Percentiles rank a stretch among this genome's conserved stretches.
Evolutionary conservation across 23 tunicate species (phyloP).

Genomic region (Aplidium turbinatum): DNA sequence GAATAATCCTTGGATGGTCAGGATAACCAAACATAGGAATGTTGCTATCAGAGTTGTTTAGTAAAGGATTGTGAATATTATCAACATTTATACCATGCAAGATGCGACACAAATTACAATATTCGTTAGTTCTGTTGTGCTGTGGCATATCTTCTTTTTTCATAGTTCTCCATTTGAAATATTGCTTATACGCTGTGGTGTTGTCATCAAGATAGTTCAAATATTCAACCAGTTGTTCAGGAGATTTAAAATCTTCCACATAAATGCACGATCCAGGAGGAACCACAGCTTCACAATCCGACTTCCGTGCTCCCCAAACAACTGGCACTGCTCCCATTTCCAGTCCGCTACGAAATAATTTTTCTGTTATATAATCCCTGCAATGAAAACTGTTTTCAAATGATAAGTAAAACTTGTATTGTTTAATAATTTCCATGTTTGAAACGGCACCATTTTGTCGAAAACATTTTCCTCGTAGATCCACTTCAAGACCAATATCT

Average conservation of each 20-base stretch:
- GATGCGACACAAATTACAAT: slow-evolving; percentile 22
- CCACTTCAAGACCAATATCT: slow-evolving; percentile 21
- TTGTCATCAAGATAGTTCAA: slow-evolving; percentile 43
- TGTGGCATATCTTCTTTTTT: slow-evolving; percentile 5
- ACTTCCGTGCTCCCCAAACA: slow-evolving; percentile 48
- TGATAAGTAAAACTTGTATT: slow-evolving; percentile 16
- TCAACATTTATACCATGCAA: slow-evolving; percentile 35
- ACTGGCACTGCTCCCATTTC: slow-evolving; percentile 32
- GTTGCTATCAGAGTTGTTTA: neutral
- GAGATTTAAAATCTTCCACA: slow-evolving; percentile 49
- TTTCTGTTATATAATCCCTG: slow-evolving; percentile 33
- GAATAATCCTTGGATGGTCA: neutral
- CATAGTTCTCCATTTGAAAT: slow-evolving; percentile 17
- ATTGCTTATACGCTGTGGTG: slow-evolving; percentile 35
- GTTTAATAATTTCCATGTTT: neutral
- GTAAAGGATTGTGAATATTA: slow-evolving; percentile 15
- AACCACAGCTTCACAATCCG: slow-evolving; percentile 31
- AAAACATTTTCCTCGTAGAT: slow-evolving; percentile 6
- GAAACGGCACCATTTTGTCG: neutral
- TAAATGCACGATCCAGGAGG: slow-evolving; percentile 48
- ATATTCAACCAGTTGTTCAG: slow-evolving; percentile 41
- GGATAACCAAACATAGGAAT: slow-evolving; percentile 31
- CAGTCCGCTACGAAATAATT: slow-evolving; percentile 35
- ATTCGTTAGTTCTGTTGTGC: slow-evolving; percentile 1
- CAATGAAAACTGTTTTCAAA: slow-evolving; percentile 11